Conservation (phyloP, 1,140 invertebrate species). For the Propsilocerus akamusi region DNA sequence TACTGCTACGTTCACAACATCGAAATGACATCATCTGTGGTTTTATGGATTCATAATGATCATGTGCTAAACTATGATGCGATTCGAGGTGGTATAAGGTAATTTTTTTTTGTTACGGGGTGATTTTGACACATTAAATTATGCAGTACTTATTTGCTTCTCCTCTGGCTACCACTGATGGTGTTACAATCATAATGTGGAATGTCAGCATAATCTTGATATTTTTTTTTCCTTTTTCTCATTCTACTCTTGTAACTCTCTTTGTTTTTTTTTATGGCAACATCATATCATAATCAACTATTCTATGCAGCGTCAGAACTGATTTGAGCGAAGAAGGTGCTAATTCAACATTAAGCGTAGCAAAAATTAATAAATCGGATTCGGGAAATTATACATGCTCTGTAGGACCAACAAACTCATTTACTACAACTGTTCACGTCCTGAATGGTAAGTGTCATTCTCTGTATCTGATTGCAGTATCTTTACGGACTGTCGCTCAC, state of each 20-base stretch:
- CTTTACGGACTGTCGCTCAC: too few relatives aligned
- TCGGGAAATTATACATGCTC: constrained; percentile 7
- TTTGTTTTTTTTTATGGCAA: background rate
- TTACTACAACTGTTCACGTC: constrained; percentile 5
- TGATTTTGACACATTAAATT: background rate
- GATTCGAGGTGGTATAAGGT: constrained; percentile 46
- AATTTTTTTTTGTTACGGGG: constrained; percentile 7
- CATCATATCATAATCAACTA: background rate
- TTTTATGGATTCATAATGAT: constrained; percentile 43
- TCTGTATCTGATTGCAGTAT: too few relatives aligned
- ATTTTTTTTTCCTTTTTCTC: background rate
- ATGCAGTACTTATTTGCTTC: too few relatives aligned
- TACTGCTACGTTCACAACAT: constrained; percentile 42
- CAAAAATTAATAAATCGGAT: constrained; percentile 6
- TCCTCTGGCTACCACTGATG: too few relatives aligned
- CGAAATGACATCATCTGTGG: constrained; percentile 35
- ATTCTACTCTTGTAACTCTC: background rate
- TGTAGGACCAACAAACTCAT: constrained; percentile 6
- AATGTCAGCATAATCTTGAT: background rate
- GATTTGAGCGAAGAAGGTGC: constrained; percentile 7
- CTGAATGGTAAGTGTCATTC: constrained; percentile 7
- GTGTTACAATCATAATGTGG: too few relatives aligned
- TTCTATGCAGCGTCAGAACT: constrained; percentile 2
- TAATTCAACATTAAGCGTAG: constrained; percentile 6
- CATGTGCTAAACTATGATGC: constrained; percentile 43